Evolutionary conservation across 2,113 vertebrate species (phyloP).

Genomic region (Trogon melanurus): DNA sequence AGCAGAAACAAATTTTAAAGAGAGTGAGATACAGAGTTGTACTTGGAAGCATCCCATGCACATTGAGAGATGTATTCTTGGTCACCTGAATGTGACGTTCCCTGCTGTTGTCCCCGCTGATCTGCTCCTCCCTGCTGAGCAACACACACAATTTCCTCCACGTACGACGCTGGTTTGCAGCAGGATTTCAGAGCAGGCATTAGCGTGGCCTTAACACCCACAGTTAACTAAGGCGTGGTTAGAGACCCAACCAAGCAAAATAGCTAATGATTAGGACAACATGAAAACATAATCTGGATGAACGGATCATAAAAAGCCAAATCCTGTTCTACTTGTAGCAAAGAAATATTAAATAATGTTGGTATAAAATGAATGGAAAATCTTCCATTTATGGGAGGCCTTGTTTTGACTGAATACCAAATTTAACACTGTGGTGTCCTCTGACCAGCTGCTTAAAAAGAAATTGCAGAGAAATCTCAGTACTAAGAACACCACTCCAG

Average conservation of each 20-base stretch:
- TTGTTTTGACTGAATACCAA: neutral
- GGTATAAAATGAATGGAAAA: neutral
- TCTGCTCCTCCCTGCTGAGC: neutral
- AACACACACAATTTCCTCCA: neutral
- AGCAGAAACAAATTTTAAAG: neutral
- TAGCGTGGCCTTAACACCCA: neutral
- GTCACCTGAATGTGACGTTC: neutral
- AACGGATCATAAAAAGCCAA: neutral
- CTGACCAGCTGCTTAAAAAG: neutral
- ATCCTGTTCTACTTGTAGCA: neutral
- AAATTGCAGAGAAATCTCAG: neutral
- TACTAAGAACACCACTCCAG: neutral
- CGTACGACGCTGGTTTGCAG: neutral
- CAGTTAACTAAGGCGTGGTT: neutral
- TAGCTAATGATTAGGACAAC: rapidly evolving
- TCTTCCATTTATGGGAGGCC: neutral
- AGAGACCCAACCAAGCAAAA: neutral
- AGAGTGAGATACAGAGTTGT: neutral
- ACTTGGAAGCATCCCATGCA: neutral
- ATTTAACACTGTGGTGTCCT: neutral
- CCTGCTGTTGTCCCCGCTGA: neutral
- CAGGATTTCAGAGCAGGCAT: neutral
- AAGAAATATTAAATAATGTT: neutral
- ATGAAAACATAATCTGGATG: neutral
- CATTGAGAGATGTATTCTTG: neutral